Evolutionary conservation across 2,888 invertebrate genomes (phyloP).

Genomic region (Aphidoletes aphidimyza): DNA sequence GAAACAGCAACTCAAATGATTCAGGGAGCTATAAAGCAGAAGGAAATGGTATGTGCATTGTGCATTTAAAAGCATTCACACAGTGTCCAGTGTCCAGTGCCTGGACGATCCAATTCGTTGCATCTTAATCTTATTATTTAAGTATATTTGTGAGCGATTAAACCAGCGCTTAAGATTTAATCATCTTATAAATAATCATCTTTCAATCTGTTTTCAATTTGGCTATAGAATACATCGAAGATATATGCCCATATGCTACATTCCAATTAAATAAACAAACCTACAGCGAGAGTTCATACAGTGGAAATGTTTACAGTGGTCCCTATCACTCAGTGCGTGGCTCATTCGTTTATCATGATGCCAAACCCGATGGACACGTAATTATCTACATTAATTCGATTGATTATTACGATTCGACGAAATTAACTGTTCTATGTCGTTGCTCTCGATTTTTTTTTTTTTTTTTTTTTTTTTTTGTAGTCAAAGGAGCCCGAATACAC

Average conservation of each 20-base stretch:
- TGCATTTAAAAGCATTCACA: neutral
- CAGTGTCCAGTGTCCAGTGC: neutral
- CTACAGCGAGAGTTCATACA: conserved; percentile 90
- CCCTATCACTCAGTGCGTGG: conserved; percentile 87
- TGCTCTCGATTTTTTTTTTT: neutral
- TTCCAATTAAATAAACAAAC: conserved; percentile 88
- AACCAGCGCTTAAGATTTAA: no score
- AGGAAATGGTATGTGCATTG: conserved; percentile 63
- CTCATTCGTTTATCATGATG: conserved; percentile 90
- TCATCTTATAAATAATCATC: neutral
- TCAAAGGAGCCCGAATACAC: conserved; percentile 85
- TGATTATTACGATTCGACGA: no score
- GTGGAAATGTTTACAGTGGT: conserved; percentile 87
- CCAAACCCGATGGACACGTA: conserved; percentile 71
- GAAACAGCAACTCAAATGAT: conserved; percentile 67
- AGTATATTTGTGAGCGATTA: neutral
- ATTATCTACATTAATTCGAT: neutral
- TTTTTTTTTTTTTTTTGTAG: conserved; percentile 64
- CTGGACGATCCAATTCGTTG: no score
- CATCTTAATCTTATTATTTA: neutral
- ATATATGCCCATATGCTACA: conserved; percentile 92
- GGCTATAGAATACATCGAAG: conserved; percentile 85
- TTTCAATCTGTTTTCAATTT: conserved; percentile 56
- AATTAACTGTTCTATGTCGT: no score
- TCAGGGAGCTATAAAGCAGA: conserved; percentile 70